Percentiles rank a stretch among this genome's conserved stretches.
These are phyloP conservation scores for Euschistus heros DNA, from an alignment of 1,140 invertebrate genomes.

Conservation along the genomic window DNA sequence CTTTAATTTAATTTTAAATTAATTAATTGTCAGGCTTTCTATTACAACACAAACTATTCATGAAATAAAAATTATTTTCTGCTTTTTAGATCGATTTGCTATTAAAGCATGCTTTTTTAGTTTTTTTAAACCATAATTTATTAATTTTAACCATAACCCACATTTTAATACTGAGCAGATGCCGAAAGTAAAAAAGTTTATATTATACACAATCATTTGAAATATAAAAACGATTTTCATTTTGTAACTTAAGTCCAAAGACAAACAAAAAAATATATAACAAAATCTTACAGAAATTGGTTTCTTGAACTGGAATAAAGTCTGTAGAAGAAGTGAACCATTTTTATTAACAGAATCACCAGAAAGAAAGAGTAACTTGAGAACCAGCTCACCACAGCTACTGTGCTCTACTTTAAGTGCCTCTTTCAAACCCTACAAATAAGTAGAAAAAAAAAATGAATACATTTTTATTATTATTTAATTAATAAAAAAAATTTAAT, in stretches of 20 bases:
- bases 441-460: no score
- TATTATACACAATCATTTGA: neutral
- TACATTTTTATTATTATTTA: no score
- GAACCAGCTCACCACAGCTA: neutral
- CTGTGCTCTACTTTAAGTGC: neutral
- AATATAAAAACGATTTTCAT: neutral
- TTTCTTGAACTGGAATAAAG: slow-evolving; percentile 7
- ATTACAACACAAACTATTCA: no score
- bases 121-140: no score
- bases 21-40: no score
- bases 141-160: neutral
- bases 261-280: neutral
- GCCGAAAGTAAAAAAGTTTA: neutral
- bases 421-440: neutral
- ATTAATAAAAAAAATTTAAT: neutral
- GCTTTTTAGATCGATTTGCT: no score
- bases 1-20: no score
- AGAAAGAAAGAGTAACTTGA: neutral
- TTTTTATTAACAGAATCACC: neutral
- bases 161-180: neutral
- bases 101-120: no score
- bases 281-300: neutral
- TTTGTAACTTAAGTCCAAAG: neutral
- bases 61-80: no score
- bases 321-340: neutral